Evolutionary conservation across 2,113 vertebrate genomes (phyloP).

Genomic region (Rostratula benghalensis): DNA sequence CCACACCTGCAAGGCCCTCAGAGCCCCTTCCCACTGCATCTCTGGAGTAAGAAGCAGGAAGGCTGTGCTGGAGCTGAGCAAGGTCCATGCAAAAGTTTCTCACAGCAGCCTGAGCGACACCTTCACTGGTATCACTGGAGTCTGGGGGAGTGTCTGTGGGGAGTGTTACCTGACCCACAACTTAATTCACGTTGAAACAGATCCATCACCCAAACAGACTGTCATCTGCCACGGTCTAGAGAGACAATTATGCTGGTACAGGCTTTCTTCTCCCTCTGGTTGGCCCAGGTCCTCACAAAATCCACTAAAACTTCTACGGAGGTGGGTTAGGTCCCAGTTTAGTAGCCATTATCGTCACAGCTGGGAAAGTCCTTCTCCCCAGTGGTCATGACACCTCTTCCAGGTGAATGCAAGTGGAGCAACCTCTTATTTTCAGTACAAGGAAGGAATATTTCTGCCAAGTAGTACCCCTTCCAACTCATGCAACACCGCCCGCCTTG

Average conservation of each 20-base stretch:
- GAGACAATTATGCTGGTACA: neutral
- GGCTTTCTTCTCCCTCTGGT: neutral
- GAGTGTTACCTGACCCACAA: neutral
- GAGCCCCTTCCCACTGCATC: neutral
- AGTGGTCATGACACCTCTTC: neutral
- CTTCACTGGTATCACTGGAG: neutral
- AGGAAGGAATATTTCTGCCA: neutral
- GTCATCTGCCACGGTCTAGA: neutral
- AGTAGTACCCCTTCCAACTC: neutral
- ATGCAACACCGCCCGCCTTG: fast-evolving
- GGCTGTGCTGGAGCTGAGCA: neutral
- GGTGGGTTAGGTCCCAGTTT: neutral
- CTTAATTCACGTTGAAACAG: neutral
- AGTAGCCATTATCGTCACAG: neutral
- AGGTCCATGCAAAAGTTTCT: neutral
- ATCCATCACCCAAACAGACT: neutral
- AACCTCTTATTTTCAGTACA: neutral
- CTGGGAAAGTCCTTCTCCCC: neutral
- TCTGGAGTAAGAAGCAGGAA: neutral
- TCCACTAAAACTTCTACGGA: neutral
- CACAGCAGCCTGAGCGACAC: neutral
- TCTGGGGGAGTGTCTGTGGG: neutral
- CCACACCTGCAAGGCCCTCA: neutral
- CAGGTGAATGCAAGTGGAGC: neutral
- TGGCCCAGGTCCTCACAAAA: neutral